Evolutionary conservation across 2,797 vertebrate species (phyloP).

Genomic region (Dipus sagitta): DNA sequence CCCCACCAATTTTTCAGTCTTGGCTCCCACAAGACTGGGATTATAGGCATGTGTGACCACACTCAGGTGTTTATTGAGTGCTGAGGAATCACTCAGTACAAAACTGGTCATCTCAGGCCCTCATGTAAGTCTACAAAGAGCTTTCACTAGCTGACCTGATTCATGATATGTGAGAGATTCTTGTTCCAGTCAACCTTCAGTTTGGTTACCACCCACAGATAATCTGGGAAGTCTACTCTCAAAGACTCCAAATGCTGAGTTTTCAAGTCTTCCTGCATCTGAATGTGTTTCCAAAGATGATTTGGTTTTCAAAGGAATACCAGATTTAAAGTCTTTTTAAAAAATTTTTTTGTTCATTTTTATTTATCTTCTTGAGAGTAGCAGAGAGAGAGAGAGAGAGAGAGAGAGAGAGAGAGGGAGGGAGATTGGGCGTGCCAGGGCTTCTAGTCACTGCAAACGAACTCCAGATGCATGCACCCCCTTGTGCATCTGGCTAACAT

Average conservation of each 20-base stretch:
- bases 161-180: slow-evolving; percentile 80
- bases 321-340: slow-evolving; percentile 86
- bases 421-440: no score
- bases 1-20: no score
- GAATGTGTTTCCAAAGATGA: slow-evolving; percentile 78
- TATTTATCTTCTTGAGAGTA: no score
- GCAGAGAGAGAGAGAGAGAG: no score
- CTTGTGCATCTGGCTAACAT: no score
- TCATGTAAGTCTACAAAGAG: slow-evolving; percentile 83
- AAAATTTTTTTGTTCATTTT: no score
- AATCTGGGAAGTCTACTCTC: slow-evolving; percentile 88
- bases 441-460: no score
- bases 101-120: slow-evolving; percentile 26
- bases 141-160: slow-evolving; percentile 81
- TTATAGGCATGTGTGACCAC: slow-evolving; percentile 66
- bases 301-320: slow-evolving; percentile 75
- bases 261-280: slow-evolving; percentile 73
- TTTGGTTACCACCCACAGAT: slow-evolving; percentile 71
- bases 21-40: no score
- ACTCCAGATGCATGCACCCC: no score
- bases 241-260: slow-evolving; percentile 73
- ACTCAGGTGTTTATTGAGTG: slow-evolving; percentile 62
- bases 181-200: slow-evolving; percentile 72
- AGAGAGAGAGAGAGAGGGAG: no score
- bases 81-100: no score